phyloP scores from a whole-genome alignment of 2,888 invertebrate genomes.

The Heliconius erato region DNA sequence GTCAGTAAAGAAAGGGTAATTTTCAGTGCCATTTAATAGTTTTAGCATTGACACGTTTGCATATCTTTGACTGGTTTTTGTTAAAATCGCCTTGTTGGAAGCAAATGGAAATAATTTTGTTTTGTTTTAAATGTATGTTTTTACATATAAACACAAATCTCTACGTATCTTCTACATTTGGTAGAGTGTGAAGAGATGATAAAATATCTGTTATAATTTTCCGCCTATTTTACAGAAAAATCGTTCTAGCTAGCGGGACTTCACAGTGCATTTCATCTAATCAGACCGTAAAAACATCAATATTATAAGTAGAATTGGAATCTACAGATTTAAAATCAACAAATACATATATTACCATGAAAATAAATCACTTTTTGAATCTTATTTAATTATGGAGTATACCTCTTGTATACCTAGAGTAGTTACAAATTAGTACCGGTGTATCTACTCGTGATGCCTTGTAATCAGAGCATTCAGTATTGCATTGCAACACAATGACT shows the following conservation, averaged over 20 bases:
- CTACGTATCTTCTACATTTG: not conserved
- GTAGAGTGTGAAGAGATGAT: not conserved
- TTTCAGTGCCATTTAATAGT: conserved; percentile 25
- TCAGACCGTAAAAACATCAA: not conserved
- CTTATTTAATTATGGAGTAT: not conserved
- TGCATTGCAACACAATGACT: conserved; percentile 81
- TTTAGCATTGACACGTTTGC: conserved; percentile 35
- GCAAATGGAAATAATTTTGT: not conserved
- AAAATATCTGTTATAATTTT: not conserved
- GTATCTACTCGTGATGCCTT: conserved; percentile 62
- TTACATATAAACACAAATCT: not conserved
- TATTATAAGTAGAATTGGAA: not conserved
- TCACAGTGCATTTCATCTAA: not conserved
- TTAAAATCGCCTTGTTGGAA: conserved; percentile 10
- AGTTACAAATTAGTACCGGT: conserved; percentile 30
- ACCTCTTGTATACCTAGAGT: not conserved
- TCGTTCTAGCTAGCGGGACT: not conserved
- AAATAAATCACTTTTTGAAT: not conserved
- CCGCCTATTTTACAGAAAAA: not conserved
- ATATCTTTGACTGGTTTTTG: conserved; percentile 19
- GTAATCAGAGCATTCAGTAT: conserved; percentile 84
- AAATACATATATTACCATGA: not conserved
- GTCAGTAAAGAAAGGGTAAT: conserved; percentile 31
- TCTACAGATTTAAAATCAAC: not conserved
- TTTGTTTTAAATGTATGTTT: not conserved